Percentiles rank a stretch among this genome's conserved stretches.
phyloP scores from a whole-genome alignment of 2,113 vertebrate genomes.

The Argyrosomus japonicus region DNA sequence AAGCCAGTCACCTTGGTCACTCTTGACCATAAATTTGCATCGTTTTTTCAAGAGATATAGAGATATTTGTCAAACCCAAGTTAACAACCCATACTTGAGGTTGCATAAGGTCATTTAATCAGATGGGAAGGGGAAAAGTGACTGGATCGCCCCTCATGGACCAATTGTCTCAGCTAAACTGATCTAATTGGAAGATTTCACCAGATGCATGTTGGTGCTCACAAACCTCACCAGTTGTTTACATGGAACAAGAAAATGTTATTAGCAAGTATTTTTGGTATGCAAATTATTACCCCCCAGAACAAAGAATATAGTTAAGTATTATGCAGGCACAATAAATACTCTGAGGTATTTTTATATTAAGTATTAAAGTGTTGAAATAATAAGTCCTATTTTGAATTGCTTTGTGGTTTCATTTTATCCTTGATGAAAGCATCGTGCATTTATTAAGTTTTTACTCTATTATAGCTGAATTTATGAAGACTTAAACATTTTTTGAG shows the following conservation, averaged over 20 bases:
- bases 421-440: neutral
- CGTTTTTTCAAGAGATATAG: no score
- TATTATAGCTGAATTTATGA: neutral
- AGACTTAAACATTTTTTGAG: constrained; percentile 4
- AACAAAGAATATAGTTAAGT: neutral
- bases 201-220: neutral
- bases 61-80: no score
- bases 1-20: no score
- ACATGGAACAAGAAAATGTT: no score
- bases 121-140: neutral
- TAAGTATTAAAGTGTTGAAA: neutral
- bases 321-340: neutral
- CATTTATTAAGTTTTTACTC: constrained; percentile 10
- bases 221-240: constrained; percentile 1
- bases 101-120: constrained; percentile 7
- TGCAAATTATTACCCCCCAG: neutral
- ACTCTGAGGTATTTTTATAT: neutral
- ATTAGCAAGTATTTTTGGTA: neutral
- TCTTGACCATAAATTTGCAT: no score
- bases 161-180: neutral
- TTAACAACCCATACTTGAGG: constrained; percentile 13
- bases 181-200: neutral
- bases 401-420: neutral
- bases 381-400: neutral
- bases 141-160: neutral